Conservation (phyloP, 2,797 vertebrate genomes). For the Squalus acanthias region DNA sequence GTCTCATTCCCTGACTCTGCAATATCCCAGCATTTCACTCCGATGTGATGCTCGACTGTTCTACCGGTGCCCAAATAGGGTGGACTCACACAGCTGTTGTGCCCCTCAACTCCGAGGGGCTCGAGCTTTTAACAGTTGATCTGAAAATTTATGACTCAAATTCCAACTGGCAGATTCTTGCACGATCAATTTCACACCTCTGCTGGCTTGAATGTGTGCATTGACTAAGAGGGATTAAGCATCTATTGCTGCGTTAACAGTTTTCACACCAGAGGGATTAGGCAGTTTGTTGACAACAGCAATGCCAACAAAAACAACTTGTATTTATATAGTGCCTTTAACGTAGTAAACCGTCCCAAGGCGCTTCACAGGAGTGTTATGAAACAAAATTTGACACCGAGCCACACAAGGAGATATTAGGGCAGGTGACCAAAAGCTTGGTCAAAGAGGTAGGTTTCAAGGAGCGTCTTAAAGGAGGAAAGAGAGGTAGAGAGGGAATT, state of each 20-base stretch:
- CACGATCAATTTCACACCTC: not conserved
- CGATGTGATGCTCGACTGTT: not conserved
- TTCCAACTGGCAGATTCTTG: not conserved
- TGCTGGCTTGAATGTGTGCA: not conserved
- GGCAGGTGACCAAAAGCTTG: no score
- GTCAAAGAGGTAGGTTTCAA: no score
- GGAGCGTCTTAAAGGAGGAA: no score
- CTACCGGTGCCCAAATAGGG: not conserved
- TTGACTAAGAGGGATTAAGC: not conserved
- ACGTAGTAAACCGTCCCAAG: no score
- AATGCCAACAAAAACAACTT: no score
- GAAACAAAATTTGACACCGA: no score
- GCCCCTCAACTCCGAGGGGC: not conserved
- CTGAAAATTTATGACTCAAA: not conserved
- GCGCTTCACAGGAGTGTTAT: no score
- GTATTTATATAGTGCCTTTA: no score
- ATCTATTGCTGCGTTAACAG: not conserved
- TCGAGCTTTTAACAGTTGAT: not conserved
- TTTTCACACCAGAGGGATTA: not conserved
- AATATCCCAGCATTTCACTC: not conserved
- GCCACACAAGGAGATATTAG: no score
- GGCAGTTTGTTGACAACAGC: not conserved
- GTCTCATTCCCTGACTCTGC: not conserved
- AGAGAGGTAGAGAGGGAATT: no score
- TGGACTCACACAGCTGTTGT: not conserved